phyloP scores from a whole-genome alignment of 1,140 invertebrate species.

The Neodiprion virginianus region DNA sequence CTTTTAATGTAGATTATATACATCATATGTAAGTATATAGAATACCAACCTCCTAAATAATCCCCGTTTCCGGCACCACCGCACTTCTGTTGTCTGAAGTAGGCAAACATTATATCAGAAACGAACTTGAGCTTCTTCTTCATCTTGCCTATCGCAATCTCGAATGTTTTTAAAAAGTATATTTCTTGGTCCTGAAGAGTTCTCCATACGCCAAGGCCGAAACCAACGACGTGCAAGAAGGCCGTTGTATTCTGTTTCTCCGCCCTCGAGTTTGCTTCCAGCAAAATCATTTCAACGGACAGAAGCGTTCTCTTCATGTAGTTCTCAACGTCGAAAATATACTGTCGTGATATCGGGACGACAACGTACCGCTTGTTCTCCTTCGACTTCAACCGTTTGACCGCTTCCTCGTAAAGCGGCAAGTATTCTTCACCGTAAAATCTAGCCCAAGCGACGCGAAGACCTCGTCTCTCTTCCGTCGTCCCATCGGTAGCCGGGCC shows the following conservation, averaged over 20 bases:
- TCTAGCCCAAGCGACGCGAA: constrained; percentile 50
- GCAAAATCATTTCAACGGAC: constrained; percentile 56
- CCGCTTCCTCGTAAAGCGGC: constrained; percentile 46
- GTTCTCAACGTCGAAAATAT: constrained; percentile 54
- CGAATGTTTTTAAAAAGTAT: constrained; percentile 56
- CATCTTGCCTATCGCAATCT: constrained; percentile 52
- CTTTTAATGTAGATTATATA: background rate
- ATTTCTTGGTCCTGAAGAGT: constrained; percentile 50
- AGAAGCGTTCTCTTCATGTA: constrained; percentile 57
- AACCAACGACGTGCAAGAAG: constrained; percentile 59
- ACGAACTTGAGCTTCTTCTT: constrained; percentile 52
- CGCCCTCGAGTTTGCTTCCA: constrained; percentile 57
- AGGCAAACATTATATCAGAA: constrained; percentile 57
- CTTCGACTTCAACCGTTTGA: constrained; percentile 42
- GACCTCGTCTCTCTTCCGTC: constrained; percentile 34
- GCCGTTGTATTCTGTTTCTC: constrained; percentile 56
- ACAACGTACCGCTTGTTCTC: constrained; percentile 46
- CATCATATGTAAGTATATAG: background rate
- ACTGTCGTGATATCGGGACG: constrained; percentile 34
- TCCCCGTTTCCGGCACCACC: constrained; percentile 52
- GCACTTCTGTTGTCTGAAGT: constrained; percentile 51
- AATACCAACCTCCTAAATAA: constrained; percentile 47
- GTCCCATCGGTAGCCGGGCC: constrained; percentile 29
- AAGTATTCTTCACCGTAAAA: constrained; percentile 54
- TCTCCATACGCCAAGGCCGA: constrained; percentile 53